Evolutionary conservation across 2,113 vertebrate genomes (phyloP), one percentile per base, ranked within the genome.

Genomic region (Mormyrus lacerda): DNA sequence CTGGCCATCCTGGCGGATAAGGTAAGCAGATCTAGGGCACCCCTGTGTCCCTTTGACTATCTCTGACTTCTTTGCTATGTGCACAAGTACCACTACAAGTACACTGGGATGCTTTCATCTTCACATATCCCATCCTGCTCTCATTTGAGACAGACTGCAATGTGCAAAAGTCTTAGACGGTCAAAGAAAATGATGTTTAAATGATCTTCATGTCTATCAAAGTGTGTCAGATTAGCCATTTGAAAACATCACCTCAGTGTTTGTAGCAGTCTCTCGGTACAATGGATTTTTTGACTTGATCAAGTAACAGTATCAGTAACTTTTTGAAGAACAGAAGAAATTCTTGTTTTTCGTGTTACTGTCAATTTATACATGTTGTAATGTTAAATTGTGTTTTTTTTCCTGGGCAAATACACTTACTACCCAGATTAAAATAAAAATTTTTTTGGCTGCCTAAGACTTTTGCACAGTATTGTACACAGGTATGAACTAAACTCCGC

Each of bases 1-100:
- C 97, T 99, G 0, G 95, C 97, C 89, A 98, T 97, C 91, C 94
- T 99, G 90, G 96, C 98, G 58, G 98, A 99, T 92, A 99, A 99
- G 98, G 97, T 98, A 8, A 35, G 73, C 31, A 42, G 73, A 42
- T 31, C 35, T 4, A 76, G 73, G 5, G 15, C 11, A 4, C 17
- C 1, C 21, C 79, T 10, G n/a, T 69, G 27, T 31, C n/a, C 61
- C 61, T 69, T 3, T 65, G 61, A 65, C 61, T 11, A 27, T 8
- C 58, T 65, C 24, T 65, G 58, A 65, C n/a, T 11, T 65, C 19
- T n/a, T 61, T 69, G n/a, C n/a, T 3, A 3, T 65, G n/a, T 27
- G 61, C 61, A 65, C 61, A 65, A 65, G 1, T 65, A 27, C n/a
- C 61, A 13, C n/a, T 31, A 4, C 1, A 13, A 1, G 10, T 69